A percentile compares a stretch with the other conserved stretches of the same genome.
These are phyloP conservation scores for Clunio marinus DNA, from an alignment of 2,888 invertebrate species.

Conservation along the genomic window DNA sequence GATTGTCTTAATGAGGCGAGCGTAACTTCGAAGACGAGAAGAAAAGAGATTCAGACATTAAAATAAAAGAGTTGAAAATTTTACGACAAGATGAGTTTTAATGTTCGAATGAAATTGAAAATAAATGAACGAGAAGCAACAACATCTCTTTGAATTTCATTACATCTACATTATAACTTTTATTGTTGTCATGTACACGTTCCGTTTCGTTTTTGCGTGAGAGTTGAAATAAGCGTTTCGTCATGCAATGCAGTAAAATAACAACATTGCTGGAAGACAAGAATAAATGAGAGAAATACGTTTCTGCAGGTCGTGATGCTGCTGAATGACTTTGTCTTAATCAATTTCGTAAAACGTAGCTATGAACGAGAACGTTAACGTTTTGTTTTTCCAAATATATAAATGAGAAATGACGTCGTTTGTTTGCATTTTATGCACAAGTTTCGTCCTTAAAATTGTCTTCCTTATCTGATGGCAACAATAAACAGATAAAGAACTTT, in stretches of 20 bases:
- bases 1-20: constrained; percentile 21
- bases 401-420: too few species aligned
- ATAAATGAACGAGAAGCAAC: not conserved
- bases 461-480: too few species aligned
- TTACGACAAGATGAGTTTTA: constrained; percentile 3
- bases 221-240: not conserved
- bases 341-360: too few species aligned
- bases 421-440: too few species aligned
- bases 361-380: too few species aligned
- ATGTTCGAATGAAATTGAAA: constrained; percentile 33
- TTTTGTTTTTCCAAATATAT: too few species aligned
- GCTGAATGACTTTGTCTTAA: too few species aligned
- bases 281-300: not conserved
- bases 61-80: constrained; percentile 20
- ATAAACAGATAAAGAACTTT: too few species aligned
- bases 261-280: not conserved
- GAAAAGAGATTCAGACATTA: constrained; percentile 4
- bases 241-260: not conserved
- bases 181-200: constrained; percentile 30
- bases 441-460: too few species aligned
- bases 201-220: not conserved
- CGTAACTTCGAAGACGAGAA: not conserved
- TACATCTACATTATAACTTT: not conserved
- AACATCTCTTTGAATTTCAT: constrained; percentile 9
- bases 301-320: too few species aligned